These are phyloP conservation scores for Parnassius glacialis DNA, from an alignment of 2,888 invertebrate species.

Conservation along the genomic window DNA sequence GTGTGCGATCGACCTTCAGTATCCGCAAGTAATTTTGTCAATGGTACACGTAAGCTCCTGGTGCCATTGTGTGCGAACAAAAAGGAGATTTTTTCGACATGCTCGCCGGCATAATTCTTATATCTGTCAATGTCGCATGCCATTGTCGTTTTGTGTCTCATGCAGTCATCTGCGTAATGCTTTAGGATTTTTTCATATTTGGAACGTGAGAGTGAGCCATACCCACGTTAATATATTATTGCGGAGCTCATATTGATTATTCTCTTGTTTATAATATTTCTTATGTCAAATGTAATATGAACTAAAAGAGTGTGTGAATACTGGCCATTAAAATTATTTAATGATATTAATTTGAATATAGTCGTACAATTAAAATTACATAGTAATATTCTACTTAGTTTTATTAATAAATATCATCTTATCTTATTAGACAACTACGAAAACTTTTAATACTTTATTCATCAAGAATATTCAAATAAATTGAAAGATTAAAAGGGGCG, in stretches of 20 bases:
- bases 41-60: conserved; percentile 23
- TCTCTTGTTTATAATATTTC: not conserved
- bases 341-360: too few species aligned
- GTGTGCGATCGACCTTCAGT: conserved; percentile 25
- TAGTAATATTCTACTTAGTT: too few species aligned
- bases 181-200: conserved; percentile 19
- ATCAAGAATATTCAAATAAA: too few species aligned
- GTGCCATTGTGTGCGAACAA: conserved; percentile 21
- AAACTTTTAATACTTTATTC: too few species aligned
- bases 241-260: conserved; percentile 5
- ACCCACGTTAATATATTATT: not conserved
- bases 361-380: too few species aligned
- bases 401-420: too few species aligned
- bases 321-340: too few species aligned
- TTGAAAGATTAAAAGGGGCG: too few species aligned
- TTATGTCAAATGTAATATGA: too few species aligned
- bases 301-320: too few species aligned
- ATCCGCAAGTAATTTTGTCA: conserved; percentile 26
- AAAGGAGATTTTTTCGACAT: conserved; percentile 14
- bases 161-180: conserved; percentile 15
- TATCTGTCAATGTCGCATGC: conserved; percentile 27
- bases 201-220: conserved; percentile 23
- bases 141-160: conserved; percentile 23
- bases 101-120: conserved; percentile 19
- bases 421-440: too few species aligned